Percentiles rank a stretch among this genome's conserved stretches.
Conservation (phyloP, 2,888 invertebrate genomes). For the Ceramica pisi region DNA sequence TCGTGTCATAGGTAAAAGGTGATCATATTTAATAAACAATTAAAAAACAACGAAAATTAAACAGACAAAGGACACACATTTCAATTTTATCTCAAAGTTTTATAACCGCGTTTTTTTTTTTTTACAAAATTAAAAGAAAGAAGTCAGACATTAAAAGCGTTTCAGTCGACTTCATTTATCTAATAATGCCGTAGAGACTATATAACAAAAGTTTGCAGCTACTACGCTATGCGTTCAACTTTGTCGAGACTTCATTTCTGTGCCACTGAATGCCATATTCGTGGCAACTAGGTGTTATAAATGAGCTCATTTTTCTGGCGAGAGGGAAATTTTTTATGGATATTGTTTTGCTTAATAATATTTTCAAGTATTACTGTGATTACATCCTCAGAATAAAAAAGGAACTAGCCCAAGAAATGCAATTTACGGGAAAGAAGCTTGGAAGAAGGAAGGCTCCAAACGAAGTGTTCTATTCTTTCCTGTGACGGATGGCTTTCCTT, state of each 20-base stretch:
- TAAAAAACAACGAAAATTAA: background rate
- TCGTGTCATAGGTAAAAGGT: background rate
- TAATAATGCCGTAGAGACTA: conserved; percentile 60
- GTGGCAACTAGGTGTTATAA: conserved; percentile 72
- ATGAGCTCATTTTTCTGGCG: conserved; percentile 69
- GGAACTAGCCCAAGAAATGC: no score
- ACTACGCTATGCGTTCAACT: conserved; percentile 67
- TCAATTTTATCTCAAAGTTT: conserved; percentile 38
- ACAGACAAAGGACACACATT: conserved; percentile 2
- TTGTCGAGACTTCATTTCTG: conserved; percentile 73
- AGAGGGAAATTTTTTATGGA: conserved; percentile 65
- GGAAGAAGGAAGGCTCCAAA: no score
- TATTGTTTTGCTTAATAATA: conserved; percentile 68
- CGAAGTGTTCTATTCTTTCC: no score
- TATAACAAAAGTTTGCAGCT: conserved; percentile 56
- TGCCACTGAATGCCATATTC: conserved; percentile 71
- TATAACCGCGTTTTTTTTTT: conserved; percentile 32
- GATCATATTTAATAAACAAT: background rate
- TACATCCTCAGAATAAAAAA: no score
- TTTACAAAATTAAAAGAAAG: conserved; percentile 46
- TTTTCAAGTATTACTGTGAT: conserved; percentile 55
- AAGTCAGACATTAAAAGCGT: conserved; percentile 52
- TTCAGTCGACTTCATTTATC: conserved; percentile 59
- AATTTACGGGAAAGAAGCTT: no score
- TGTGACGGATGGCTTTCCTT: no score